Evolutionary conservation across 1,140 invertebrate genomes (phyloP).

Genomic region (Caenorhabditis latens): DNA sequence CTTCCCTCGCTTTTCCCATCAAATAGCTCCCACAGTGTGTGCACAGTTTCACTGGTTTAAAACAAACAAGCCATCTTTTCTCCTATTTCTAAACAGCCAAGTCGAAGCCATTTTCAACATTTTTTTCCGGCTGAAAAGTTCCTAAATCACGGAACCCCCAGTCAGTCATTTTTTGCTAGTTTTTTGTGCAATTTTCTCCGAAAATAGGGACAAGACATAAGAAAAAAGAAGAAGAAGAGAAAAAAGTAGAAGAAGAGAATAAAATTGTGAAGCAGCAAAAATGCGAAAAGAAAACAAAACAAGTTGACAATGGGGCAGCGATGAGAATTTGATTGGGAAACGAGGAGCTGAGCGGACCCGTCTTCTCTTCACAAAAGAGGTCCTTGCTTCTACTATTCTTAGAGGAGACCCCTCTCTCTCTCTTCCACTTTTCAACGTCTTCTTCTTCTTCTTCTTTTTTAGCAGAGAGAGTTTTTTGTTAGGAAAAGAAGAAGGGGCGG

Average conservation of each 20-base stretch:
- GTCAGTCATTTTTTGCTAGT: neutral
- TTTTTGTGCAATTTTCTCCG: constrained; percentile 2
- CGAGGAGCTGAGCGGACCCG: constrained; percentile 5
- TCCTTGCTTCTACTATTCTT: neutral
- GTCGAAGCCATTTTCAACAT: neutral
- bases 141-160: neutral
- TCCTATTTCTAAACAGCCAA: neutral
- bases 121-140: neutral
- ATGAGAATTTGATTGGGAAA: constrained; percentile 53
- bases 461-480: neutral
- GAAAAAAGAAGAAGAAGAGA: constrained; percentile 3
- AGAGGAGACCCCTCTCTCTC: neutral
- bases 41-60: constrained; percentile 44
- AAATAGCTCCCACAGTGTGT: neutral
- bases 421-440: constrained; percentile 4
- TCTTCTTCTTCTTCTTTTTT: neutral
- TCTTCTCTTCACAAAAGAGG: neutral
- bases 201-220: constrained; percentile 1
- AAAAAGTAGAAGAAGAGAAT: constrained; percentile 5
- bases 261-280: constrained; percentile 23
- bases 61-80: constrained; percentile 8
- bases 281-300: constrained; percentile 46
- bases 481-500: neutral
- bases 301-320: constrained; percentile 56
- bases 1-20: neutral